Evolutionary conservation across 2,797 vertebrate genomes (phyloP), one percentile per base, ranked within the genome.

Genomic region (Pygocentrus nattereri): DNA sequence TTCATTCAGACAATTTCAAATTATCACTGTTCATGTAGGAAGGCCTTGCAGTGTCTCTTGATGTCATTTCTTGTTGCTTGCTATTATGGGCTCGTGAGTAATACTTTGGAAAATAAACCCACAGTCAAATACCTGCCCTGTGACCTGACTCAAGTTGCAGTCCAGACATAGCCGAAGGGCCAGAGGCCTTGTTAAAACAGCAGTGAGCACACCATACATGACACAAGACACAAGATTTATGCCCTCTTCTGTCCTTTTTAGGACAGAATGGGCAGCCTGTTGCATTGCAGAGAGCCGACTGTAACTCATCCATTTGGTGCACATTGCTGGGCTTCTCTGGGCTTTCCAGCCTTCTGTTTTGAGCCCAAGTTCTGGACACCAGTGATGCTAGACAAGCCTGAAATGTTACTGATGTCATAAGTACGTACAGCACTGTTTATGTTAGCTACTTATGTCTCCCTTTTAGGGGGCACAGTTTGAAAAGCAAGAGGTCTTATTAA

Each of bases 191-290:
- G 88, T 91, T 90, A 31, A 85, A 89, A 88, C 84, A 87, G 86
- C 88, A 88, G 79, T 79, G 62, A 21, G 82, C 86, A 91, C 84
- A 79, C 83, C 82, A 67, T 80, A 84, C 83, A 81, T 89, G 90
- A 89, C 87, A 88, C 58, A 85, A n/a, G 18, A 62, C 3, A n/a
- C 23, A 34, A 88, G 90, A 91, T 93, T 94, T 91, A 93, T 89
- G 82, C 68, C 64, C 61, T 88, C 89, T 88, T 86, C 68, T 61
- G 65, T 88, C 90, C 88, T 86, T 77, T 85, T 86, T 87, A 85
- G 89, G 86, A 87, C 30, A 61, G 78, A 50, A 77, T 58, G 58
- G 49, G 67, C 47, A 62, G 41, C 62, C 67, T 64, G n/a, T n/a
- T n/a, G n/a, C n/a, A n/a, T n/a, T n/a, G n/a, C n/a, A 59, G 82